Evolutionary conservation across 2,113 vertebrate genomes (phyloP).

Genomic region (Helogale parvula): DNA sequence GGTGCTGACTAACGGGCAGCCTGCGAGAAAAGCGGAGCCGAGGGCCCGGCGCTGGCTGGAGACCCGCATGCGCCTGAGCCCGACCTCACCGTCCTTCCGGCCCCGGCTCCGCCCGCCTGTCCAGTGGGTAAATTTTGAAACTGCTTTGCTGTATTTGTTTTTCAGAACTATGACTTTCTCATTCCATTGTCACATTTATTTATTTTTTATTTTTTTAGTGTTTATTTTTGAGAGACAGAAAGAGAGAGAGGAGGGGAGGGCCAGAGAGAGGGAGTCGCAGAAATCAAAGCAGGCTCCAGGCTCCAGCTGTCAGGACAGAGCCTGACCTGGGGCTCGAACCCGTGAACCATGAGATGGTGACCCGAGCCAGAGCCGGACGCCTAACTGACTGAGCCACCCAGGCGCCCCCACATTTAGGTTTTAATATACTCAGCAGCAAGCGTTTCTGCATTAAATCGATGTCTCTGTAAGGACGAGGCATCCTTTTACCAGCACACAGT

Average conservation of each 20-base stretch:
- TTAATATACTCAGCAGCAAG: rapidly evolving
- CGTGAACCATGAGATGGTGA: too few species aligned
- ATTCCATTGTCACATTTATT: background rate
- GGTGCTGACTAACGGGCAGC: too few species aligned
- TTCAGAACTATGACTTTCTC: background rate
- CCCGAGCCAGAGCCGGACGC: too few species aligned
- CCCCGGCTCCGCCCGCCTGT: rapidly evolving
- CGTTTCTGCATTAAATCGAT: background rate
- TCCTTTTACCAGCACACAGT: rapidly evolving
- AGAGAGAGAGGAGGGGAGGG: too few species aligned
- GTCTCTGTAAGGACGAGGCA: background rate
- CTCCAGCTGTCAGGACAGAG: too few species aligned
- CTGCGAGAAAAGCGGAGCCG: rapidly evolving
- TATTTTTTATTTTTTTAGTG: too few species aligned
- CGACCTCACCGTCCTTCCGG: rapidly evolving
- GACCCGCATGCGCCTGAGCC: rapidly evolving
- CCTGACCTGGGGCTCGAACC: too few species aligned
- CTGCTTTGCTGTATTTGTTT: background rate
- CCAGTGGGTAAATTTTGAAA: background rate
- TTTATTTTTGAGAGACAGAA: too few species aligned
- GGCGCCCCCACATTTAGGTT: background rate
- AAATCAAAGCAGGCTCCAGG: too few species aligned
- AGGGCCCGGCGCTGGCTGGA: rapidly evolving
- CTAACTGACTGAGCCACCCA: too few species aligned
- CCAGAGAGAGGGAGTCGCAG: too few species aligned